These are phyloP conservation scores for Anas platyrhynchos DNA, from an alignment of 2,113 vertebrate species.

Conservation along the genomic window DNA sequence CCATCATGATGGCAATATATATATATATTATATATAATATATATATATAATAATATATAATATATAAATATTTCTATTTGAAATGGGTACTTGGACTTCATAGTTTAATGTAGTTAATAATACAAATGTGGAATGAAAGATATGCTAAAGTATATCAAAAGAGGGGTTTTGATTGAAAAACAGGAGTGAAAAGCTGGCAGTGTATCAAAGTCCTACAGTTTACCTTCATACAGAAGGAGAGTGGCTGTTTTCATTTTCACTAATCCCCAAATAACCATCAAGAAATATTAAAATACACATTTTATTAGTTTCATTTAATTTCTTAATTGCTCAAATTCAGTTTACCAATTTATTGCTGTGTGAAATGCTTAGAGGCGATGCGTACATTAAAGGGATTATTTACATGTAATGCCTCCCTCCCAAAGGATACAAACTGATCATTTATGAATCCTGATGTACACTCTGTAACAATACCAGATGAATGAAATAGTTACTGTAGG, in stretches of 20 bases:
- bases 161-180: constrained; percentile 42
- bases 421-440: constrained; percentile 84
- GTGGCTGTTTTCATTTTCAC: constrained; percentile 62
- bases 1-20: neutral
- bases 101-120: constrained; percentile 28
- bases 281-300: constrained; percentile 85
- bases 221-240: constrained; percentile 39
- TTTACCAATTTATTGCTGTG: constrained; percentile 91
- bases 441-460: constrained; percentile 79
- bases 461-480: constrained; percentile 75
- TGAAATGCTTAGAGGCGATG: constrained; percentile 92
- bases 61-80: neutral
- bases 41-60: neutral
- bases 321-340: constrained; percentile 90
- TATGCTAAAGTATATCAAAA: constrained; percentile 44
- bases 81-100: constrained; percentile 16
- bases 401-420: constrained; percentile 92
- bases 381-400: constrained; percentile 94
- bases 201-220: constrained; percentile 61
- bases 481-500: constrained; percentile 73
- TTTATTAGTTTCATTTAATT: constrained; percentile 86
- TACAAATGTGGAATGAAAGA: constrained; percentile 10
- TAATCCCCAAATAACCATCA: constrained; percentile 81
- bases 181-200: constrained; percentile 26
- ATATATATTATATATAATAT: no score